Percentiles rank a stretch among this genome's conserved stretches.
Evolutionary conservation across 2,113 vertebrate species (phyloP).

Genomic region (Chlorodrepanis virens): DNA sequence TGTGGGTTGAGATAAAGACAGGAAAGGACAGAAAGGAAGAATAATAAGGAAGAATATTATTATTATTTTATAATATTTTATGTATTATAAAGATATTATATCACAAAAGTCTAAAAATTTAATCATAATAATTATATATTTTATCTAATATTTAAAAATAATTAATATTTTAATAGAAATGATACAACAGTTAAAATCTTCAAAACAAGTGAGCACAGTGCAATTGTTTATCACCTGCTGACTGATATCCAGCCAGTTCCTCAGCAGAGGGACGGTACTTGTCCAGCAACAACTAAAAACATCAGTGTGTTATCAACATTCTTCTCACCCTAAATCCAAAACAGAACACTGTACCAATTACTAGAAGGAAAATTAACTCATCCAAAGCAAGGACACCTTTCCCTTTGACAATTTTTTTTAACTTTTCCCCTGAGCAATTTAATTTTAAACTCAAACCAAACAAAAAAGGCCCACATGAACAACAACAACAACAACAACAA

Average conservation of each 20-base stretch:
- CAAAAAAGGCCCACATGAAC: not conserved
- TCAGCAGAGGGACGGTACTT: not conserved
- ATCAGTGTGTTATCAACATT: not conserved
- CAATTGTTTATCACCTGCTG: not conserved
- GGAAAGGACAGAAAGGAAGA: not conserved
- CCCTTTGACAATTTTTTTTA: not conserved
- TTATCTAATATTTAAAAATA: not conserved
- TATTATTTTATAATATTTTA: not conserved
- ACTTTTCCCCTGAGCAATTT: not conserved
- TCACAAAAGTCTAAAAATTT: rapidly evolving
- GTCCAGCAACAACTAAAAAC: not conserved
- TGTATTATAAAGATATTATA: not conserved
- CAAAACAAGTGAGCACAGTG: not conserved
- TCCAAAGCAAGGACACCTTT: not conserved
- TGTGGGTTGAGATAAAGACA: not conserved
- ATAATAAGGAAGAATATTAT: too few species aligned
- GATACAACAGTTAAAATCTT: not conserved
- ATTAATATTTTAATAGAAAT: not conserved
- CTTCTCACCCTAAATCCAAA: not conserved
- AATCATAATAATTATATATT: not conserved
- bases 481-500: too few species aligned
- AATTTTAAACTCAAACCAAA: not conserved
- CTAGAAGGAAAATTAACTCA: not conserved
- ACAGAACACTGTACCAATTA: not conserved
- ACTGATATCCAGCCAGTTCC: not conserved